phyloP scores from a whole-genome alignment of 2,113 vertebrate species.

The Numida meleagris region DNA sequence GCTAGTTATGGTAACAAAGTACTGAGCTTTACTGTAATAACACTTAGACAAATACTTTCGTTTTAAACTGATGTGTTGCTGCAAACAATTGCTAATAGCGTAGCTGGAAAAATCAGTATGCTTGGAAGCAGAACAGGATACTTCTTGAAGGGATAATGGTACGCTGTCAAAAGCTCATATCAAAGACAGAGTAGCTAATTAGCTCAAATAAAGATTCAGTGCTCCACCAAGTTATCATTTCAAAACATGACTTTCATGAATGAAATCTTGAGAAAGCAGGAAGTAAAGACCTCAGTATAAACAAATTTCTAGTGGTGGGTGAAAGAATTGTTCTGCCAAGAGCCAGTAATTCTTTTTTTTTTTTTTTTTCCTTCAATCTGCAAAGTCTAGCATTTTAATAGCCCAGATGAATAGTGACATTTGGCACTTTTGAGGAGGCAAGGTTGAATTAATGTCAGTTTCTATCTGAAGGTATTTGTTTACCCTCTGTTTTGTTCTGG shows the following conservation, averaged over 20 bases:
- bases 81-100: background rate
- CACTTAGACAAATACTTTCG: background rate
- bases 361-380: background rate
- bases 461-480: constrained; percentile 2
- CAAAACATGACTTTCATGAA: background rate
- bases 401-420: background rate
- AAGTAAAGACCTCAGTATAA: background rate
- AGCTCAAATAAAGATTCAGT: background rate
- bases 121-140: background rate
- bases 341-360: background rate
- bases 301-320: background rate
- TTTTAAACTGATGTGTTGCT: background rate
- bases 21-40: background rate
- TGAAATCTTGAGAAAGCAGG: background rate
- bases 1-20: rapidly evolving
- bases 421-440: background rate
- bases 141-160: background rate
- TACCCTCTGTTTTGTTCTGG: background rate
- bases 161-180: background rate
- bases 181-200: background rate
- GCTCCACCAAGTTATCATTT: background rate
- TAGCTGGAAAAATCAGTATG: background rate
- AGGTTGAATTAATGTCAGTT: background rate
- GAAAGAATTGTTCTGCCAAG: background rate
- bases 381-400: constrained; percentile 10